A percentile compares a stretch with the other conserved stretches of the same genome.
Conservation (phyloP, 2,797 vertebrate species). For the Diplodus puntazzo region DNA sequence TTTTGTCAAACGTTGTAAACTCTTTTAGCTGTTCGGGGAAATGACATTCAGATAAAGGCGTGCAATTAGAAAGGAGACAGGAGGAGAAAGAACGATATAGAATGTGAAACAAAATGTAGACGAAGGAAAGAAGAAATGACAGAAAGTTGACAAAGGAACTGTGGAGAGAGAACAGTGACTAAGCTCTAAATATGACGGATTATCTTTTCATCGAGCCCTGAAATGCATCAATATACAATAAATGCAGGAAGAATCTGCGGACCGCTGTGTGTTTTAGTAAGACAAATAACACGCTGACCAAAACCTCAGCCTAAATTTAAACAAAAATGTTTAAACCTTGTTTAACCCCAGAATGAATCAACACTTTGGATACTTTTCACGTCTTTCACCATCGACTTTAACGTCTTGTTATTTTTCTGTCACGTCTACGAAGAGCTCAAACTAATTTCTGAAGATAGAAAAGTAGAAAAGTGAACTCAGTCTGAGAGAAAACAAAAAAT, state of each 20-base stretch:
- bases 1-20: not conserved
- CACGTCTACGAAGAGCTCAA: not conserved
- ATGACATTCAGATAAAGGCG: not conserved
- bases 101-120: not conserved
- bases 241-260: not conserved
- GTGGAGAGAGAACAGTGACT: not conserved
- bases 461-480: not conserved
- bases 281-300: constrained; percentile 12
- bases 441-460: not conserved
- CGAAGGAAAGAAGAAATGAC: fast-evolving
- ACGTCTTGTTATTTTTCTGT: not conserved
- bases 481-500: constrained; percentile 20
- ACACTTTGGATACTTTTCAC: not conserved
- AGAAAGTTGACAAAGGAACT: not conserved
- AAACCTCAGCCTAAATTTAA: constrained; percentile 8
- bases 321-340: not conserved
- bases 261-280: constrained; percentile 6
- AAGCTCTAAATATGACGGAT: not conserved
- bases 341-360: not conserved
- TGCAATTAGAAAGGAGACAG: not conserved
- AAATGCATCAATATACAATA: not conserved
- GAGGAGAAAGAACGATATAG: not conserved
- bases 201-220: not conserved
- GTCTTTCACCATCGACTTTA: too few relatives aligned
- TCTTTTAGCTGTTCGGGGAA: not conserved